A percentile compares a stretch with the other conserved stretches of the same genome.
phyloP scores from a whole-genome alignment of 2,888 invertebrate species.

The Drosophila anomelani region DNA sequence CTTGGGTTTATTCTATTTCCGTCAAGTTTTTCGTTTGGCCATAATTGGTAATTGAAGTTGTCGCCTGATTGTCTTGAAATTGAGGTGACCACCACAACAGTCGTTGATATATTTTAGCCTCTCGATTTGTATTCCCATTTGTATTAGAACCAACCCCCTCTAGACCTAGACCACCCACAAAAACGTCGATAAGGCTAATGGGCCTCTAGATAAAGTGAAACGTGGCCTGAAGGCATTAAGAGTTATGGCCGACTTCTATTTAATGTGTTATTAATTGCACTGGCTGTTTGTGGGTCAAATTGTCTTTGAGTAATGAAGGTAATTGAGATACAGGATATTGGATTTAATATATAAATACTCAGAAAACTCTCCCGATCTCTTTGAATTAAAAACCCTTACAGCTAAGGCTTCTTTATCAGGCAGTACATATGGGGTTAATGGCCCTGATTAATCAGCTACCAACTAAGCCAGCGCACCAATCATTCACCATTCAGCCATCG shows the following conservation, averaged over 20 bases:
- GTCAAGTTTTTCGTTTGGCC: constrained; percentile 20
- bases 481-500: constrained; percentile 12
- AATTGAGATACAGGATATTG: not conserved
- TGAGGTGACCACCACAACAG: constrained; percentile 43
- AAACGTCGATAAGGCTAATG: constrained; percentile 55
- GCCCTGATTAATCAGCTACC: constrained; percentile 41
- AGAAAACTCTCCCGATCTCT: not conserved
- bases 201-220: constrained; percentile 28
- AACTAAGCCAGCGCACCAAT: not conserved
- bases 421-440: constrained; percentile 11
- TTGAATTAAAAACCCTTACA: not conserved
- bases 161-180: constrained; percentile 9
- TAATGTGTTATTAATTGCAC: constrained; percentile 11
- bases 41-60: constrained; percentile 66
- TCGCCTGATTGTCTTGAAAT: constrained; percentile 63
- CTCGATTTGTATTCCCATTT: constrained; percentile 30
- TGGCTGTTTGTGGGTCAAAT: not conserved
- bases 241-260: constrained; percentile 10
- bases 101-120: constrained; percentile 37
- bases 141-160: not conserved
- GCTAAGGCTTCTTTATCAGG: constrained; percentile 9
- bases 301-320: constrained; percentile 1
- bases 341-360: not conserved
- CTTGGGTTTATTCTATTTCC: not conserved
- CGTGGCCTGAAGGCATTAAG: constrained; percentile 9